Evolutionary conservation across 1,140 invertebrate genomes (phyloP), one percentile per base, ranked within the genome.

Genomic region (Pseudomyrmex sp.): DNA sequence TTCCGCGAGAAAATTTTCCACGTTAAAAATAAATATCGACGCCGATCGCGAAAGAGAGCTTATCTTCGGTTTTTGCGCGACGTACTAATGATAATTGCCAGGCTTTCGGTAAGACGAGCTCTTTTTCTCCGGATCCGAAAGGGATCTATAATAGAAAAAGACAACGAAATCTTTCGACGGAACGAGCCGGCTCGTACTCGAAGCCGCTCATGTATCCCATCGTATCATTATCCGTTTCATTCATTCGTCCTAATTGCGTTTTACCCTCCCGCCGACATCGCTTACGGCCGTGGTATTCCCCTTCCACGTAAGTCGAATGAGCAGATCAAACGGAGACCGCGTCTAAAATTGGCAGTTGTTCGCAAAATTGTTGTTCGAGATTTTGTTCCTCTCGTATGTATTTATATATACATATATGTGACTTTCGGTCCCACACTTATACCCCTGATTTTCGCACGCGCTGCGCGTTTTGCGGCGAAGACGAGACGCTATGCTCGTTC

Each of bases 301-400:
- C 50, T 69, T 35, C 59, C 54, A 35, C 48, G 48, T 65, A 23
- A 72, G 58, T 26, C 50, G 69, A 65, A 20, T 59, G 59, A 59
- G 46, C 59, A 50, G 35, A 68, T 85, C 69, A 82, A 73, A 79
- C 75, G 72, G 84, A 87, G 87, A 85, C 80, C 90, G 83, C 84
- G 26, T 85, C 74, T 88, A 87, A 91, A 91, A 92, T 91, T 93
- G 91, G 89, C 90, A 92, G 91, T 92, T 91, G 89, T 91, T 92
- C 85, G 86, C 82, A 89, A 87, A 87, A 23, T 70, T 70, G 76
- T 59, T 18, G 54, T 54, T 59, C 66, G 56, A 80, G 54, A 56
- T 59, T 80, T 86, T 66, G 35, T 79, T 73, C 48, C 65, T 80
- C 23, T 26, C 72, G 56, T 10, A 35, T 35, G 35, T 35, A 35